Percentiles rank a stretch among this genome's conserved stretches.
Conservation (phyloP, 2,888 invertebrate species). For the Amblyjoppa fuscipennis region DNA sequence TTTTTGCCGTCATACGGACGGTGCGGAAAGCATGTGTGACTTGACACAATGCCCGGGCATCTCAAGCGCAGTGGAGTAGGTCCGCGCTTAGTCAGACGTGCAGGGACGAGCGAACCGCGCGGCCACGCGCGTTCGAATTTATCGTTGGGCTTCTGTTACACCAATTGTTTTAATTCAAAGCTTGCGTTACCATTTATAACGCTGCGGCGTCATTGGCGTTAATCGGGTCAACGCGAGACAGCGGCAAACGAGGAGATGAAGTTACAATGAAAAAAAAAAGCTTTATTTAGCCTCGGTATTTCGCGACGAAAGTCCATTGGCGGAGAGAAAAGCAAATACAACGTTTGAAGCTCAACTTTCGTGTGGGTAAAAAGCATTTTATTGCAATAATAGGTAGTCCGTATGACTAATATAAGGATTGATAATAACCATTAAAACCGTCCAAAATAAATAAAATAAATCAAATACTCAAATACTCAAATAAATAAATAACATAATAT, state of each 20-base stretch:
- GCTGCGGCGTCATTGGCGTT: background rate
- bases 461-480: too few relatives aligned
- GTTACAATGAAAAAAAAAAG: too few relatives aligned
- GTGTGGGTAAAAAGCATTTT: too few relatives aligned
- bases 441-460: too few relatives aligned
- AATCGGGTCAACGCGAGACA: background rate
- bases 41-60: background rate
- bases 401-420: too few relatives aligned
- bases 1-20: constrained; percentile 16
- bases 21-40: constrained; percentile 19
- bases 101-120: background rate
- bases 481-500: too few relatives aligned
- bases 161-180: background rate
- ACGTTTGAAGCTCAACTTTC: too few relatives aligned
- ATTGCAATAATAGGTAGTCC: too few relatives aligned
- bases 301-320: too few relatives aligned
- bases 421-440: too few relatives aligned
- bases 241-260: background rate
- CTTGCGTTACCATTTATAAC: background rate
- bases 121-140: background rate
- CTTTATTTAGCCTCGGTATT: too few relatives aligned
- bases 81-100: constrained; percentile 28
- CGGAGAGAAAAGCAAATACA: too few relatives aligned
- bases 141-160: background rate
- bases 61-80: constrained; percentile 36